Conservation (phyloP, 2,888 invertebrate species). For the Cataglyphis albicans region DNA sequence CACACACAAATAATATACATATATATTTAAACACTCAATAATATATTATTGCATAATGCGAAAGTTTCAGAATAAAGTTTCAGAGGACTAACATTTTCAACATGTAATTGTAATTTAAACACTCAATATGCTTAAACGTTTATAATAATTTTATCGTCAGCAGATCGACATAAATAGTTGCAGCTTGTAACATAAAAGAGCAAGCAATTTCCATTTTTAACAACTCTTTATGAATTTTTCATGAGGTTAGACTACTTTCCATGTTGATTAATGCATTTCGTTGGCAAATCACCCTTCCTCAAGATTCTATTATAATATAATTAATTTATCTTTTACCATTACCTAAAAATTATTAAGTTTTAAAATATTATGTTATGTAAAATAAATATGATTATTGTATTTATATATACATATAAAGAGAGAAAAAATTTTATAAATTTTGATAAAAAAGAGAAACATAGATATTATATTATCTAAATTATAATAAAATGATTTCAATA, state of each 20-base stretch:
- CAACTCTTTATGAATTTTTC: conserved; percentile 52
- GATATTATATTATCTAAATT: neutral
- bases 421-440: neutral
- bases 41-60: conserved; percentile 9
- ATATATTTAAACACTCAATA: neutral
- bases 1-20: conserved; percentile 8
- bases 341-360: conserved; percentile 21
- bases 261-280: conserved; percentile 53
- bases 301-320: conserved; percentile 45
- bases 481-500: neutral
- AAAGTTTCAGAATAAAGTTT: conserved; percentile 12
- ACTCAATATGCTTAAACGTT: conserved; percentile 19
- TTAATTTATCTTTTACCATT: conserved; percentile 13
- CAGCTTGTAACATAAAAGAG: conserved; percentile 43
- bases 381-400: neutral
- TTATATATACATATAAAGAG: neutral
- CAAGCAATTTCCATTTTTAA: conserved; percentile 49
- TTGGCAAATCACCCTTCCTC: conserved; percentile 33
- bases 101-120: conserved; percentile 6
- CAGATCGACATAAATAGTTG: conserved; percentile 9
- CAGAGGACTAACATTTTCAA: conserved; percentile 40
- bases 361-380: neutral
- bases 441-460: neutral
- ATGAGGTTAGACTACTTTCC: conserved; percentile 40
- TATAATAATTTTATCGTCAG: conserved; percentile 46